phyloP scores from a whole-genome alignment of 2,888 invertebrate species.

The Ischnura elegans region DNA sequence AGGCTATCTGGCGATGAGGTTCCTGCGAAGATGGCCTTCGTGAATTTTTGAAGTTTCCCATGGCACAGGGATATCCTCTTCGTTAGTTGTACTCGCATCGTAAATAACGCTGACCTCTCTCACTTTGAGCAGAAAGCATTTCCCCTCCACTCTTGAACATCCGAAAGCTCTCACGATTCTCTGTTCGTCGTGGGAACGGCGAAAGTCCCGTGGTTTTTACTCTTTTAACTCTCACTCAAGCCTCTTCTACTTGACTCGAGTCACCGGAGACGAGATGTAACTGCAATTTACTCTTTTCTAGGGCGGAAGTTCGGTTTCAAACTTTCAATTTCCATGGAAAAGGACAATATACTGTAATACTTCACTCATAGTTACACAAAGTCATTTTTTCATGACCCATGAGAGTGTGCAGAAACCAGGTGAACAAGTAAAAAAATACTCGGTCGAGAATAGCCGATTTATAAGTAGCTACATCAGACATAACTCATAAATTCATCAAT shows the following conservation, averaged over 20 bases:
- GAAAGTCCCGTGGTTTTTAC: not conserved
- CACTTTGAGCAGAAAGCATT: not conserved
- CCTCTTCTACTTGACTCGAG: slow-evolving; percentile 1
- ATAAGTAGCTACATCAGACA: no score
- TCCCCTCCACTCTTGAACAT: not conserved
- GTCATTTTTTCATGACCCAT: not conserved
- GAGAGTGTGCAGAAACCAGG: not conserved
- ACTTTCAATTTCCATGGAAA: not conserved
- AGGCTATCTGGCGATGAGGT: not conserved
- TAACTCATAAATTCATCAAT: no score
- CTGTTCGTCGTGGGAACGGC: slow-evolving; percentile 33
- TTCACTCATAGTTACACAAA: not conserved
- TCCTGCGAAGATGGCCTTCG: not conserved
- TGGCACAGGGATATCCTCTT: not conserved
- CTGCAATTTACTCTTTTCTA: not conserved
- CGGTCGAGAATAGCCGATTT: no score
- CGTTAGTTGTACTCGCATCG: not conserved
- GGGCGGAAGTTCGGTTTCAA: not conserved
- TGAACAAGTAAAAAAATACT: no score
- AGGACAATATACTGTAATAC: not conserved
- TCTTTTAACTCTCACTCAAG: not conserved
- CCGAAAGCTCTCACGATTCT: not conserved
- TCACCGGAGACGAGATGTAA: slow-evolving; percentile 11
- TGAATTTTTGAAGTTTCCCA: not conserved
- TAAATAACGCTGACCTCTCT: slow-evolving; percentile 35